Evolutionary conservation across 2,888 invertebrate species (phyloP), one percentile per base, ranked within the genome.

Genomic region (Coelinius sp.): DNA sequence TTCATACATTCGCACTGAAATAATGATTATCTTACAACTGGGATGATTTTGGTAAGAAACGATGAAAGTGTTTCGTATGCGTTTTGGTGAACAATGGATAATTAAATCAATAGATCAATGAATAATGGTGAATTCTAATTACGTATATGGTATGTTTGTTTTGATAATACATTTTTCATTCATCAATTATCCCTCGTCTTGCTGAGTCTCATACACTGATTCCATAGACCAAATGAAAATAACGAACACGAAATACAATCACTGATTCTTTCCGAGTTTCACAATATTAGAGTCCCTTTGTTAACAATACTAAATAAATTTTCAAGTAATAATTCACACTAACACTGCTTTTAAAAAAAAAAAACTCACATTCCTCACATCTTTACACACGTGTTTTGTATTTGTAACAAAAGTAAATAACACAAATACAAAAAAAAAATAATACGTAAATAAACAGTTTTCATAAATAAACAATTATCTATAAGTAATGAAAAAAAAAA

Each of bases 391-490:
- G n/a, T 72, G 77, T 78, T 77, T 77, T 75, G 75, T 77, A 81
- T 82, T 78, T 85, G 86, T 84, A 86, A 84, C 83, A 81, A 85
- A 86, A 82, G 83, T 83, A 72, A 38, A 46, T 68, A 71, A 75
- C 74, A 78, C 72, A 76, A 78, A 81, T 81, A 83, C 77, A 80
- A 80, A 78, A 80, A 76, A 81, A 84, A 65, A 69, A 68, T 70
- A 73, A 78, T 83, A 84, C 80, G 83, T 81, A 85, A 86, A 83
- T 86, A 86, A 87, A 87, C 86, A 86, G 83, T 83, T 75, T 73
- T 86, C 83, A 86, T 86, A 86, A 86, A 86, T 86, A 85, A 87
- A 87, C 87, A 87, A 87, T 86, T 81, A 77, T 86, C 79, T 86
- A 85, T 83, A 81, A 80, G 76, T 81, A 82, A 84, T 83, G 83